Conservation (phyloP, 2,888 invertebrate species). For the Charanyca ferruginea region DNA sequence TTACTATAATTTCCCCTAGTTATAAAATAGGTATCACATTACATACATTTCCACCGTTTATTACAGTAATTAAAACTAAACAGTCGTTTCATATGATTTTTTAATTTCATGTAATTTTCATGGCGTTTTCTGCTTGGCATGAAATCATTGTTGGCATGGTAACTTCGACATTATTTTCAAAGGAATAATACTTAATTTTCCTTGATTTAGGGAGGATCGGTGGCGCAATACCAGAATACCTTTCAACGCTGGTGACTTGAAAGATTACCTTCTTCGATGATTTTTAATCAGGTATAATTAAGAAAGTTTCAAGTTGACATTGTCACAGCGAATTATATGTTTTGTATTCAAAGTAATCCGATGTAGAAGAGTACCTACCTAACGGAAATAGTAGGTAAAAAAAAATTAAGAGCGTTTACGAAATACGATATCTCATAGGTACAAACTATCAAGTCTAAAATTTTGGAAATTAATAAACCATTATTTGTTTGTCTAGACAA, state of each 20-base stretch:
- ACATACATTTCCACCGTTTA: constrained; percentile 26
- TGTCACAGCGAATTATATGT: constrained; percentile 63
- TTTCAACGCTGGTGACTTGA: constrained; percentile 74
- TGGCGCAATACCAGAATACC: constrained; percentile 86
- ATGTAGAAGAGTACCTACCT: constrained; percentile 1
- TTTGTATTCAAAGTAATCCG: constrained; percentile 42
- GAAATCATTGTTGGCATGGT: constrained; percentile 4
- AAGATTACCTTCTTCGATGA: constrained; percentile 73
- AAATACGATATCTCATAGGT: no score
- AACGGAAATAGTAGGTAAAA: no score
- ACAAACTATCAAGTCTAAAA: no score
- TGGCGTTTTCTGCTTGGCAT: constrained; percentile 6
- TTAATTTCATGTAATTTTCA: constrained; percentile 21
- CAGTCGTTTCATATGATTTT: constrained; percentile 25
- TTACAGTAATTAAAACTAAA: constrained; percentile 41
- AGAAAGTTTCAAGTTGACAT: constrained; percentile 39
- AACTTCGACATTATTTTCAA: neutral
- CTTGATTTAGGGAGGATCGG: constrained; percentile 87
- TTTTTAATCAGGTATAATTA: constrained; percentile 64
- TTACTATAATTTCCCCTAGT: constrained; percentile 10
- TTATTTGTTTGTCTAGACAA: no score
- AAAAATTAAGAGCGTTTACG: no score
- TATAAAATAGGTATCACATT: constrained; percentile 27
- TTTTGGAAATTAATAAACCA: no score
- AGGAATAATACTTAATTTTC: constrained; percentile 59